phyloP scores from a whole-genome alignment of 2,113 vertebrate species.

The Psephotus haematonotus region DNA sequence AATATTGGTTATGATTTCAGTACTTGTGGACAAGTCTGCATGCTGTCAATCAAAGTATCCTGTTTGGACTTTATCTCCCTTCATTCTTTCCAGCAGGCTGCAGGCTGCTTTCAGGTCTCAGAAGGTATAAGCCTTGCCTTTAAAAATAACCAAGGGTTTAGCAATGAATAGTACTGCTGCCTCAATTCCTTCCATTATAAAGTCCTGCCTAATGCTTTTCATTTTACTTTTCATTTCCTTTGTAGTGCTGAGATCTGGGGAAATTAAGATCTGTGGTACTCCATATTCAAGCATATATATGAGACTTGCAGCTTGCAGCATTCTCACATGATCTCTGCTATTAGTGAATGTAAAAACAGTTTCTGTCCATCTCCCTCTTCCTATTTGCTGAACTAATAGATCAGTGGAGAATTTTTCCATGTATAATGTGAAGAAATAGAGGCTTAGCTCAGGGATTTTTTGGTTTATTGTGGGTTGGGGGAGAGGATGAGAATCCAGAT shows the following conservation, averaged over 20 bases:
- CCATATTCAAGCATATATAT: slow-evolving; percentile 24
- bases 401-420: slow-evolving; percentile 33
- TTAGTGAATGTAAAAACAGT: slow-evolving; percentile 29
- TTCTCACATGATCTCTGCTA: slow-evolving; percentile 29
- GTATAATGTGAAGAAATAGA: slow-evolving; percentile 21
- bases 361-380: slow-evolving; percentile 6
- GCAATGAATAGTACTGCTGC: slow-evolving; percentile 58
- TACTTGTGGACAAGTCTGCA: background rate
- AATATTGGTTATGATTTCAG: background rate
- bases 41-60: slow-evolving; percentile 39
- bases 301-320: slow-evolving; percentile 28
- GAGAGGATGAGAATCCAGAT: background rate
- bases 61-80: slow-evolving; percentile 51
- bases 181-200: slow-evolving; percentile 53
- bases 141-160: slow-evolving; percentile 58
- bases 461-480: background rate
- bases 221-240: slow-evolving; percentile 56
- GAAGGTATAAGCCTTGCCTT: slow-evolving; percentile 58
- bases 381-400: slow-evolving; percentile 34
- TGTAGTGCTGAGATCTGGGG: slow-evolving; percentile 49
- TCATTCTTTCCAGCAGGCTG: slow-evolving; percentile 51
- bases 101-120: slow-evolving; percentile 47
- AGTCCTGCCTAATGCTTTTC: slow-evolving; percentile 48
- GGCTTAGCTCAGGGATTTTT: slow-evolving; percentile 16
- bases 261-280: slow-evolving; percentile 52